Percentiles rank a stretch among this genome's conserved stretches.
Evolutionary conservation across 1,140 invertebrate genomes (phyloP).

Genomic region (Drosophila nasuta): DNA sequence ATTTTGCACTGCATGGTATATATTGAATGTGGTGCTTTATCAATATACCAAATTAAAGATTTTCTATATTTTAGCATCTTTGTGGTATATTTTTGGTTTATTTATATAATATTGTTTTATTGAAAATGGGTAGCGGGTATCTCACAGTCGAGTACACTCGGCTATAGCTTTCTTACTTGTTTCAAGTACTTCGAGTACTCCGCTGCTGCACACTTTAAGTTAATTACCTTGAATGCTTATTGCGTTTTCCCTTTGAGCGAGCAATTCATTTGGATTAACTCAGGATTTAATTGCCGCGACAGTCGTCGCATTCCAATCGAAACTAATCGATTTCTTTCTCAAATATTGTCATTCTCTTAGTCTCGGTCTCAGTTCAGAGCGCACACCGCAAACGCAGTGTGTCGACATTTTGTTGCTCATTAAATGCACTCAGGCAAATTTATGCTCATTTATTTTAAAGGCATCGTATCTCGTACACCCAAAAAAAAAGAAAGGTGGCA

Average conservation of each 20-base stretch:
- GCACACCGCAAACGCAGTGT: background rate
- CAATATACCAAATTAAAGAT: no score
- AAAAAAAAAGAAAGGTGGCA: no score
- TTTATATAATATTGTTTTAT: no score
- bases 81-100: no score
- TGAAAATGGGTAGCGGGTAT: no score
- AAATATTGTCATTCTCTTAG: conserved; percentile 22
- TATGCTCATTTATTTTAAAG: conserved; percentile 50
- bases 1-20: no score
- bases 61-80: no score
- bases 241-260: background rate
- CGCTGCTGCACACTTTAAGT: no score
- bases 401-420: conserved; percentile 45
- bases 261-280: conserved; percentile 1
- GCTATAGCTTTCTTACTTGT: no score
- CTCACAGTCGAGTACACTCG: no score
- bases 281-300: background rate
- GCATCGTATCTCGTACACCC: conserved; percentile 13
- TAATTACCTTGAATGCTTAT: background rate
- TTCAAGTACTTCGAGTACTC: no score
- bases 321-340: conserved; percentile 18
- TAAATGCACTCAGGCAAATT: conserved; percentile 58
- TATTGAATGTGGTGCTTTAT: no score
- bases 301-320: background rate
- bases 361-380: background rate